phyloP scores from a whole-genome alignment of 2,113 vertebrate genomes.

The Cyanoramphus novaezelandiae region DNA sequence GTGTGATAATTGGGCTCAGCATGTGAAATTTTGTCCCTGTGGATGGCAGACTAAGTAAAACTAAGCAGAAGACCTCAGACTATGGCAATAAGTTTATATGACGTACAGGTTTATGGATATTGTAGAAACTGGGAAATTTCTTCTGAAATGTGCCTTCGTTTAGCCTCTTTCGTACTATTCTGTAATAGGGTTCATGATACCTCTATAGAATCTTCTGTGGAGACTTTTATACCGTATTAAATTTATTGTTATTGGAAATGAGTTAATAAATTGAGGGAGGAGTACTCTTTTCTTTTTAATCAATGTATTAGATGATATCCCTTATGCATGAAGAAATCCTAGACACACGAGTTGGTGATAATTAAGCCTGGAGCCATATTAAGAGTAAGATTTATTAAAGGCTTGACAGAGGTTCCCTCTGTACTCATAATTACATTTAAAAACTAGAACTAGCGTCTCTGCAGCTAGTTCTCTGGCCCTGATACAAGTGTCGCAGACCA shows the following conservation, averaged over 20 bases:
- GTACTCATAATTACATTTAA: not conserved
- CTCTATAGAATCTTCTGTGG: not conserved
- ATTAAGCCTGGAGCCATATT: not conserved
- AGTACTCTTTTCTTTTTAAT: not conserved
- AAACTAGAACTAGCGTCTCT: not conserved
- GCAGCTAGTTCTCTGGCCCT: not conserved
- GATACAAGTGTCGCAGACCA: not conserved
- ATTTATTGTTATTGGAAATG: not conserved
- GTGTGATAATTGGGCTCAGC: not conserved
- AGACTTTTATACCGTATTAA: not conserved
- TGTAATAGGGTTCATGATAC: not conserved
- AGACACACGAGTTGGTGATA: not conserved
- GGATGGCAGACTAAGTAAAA: not conserved
- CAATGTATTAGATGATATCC: not conserved
- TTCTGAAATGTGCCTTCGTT: not conserved
- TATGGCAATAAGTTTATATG: not conserved
- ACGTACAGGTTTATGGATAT: not conserved
- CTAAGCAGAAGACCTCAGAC: not conserved
- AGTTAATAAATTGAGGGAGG: not conserved
- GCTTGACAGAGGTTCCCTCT: not conserved
- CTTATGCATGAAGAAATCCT: not conserved
- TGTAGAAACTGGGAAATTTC: not conserved
- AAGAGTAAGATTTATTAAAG: not conserved
- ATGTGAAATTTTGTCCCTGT: not conserved
- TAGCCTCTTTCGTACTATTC: not conserved